Evolutionary conservation across 53 echinoderm and acorn worm species (phyloP).

Genomic region (Apostichopus leukothele): DNA sequence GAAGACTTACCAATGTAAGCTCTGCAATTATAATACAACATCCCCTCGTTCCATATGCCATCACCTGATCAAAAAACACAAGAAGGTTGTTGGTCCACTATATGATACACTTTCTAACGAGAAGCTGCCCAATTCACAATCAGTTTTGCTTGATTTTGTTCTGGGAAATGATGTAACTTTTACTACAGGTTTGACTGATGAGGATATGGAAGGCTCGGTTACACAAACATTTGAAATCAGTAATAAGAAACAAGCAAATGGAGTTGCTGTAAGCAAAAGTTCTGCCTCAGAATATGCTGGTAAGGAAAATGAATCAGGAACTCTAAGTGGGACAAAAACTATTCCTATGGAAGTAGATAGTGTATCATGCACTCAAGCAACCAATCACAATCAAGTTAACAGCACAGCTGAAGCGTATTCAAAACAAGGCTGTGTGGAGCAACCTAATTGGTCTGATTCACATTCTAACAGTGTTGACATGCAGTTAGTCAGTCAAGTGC

Average conservation of each 20-base stretch:
- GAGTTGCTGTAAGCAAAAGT: not conserved
- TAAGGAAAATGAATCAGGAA: not conserved
- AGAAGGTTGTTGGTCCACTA: not conserved
- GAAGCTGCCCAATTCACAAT: not conserved
- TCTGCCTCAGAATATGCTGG: not conserved
- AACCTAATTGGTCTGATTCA: no score
- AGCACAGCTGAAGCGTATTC: not conserved
- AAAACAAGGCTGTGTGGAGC: no score
- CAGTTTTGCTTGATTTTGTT: not conserved
- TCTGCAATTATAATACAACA: not conserved
- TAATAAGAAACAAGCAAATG: no score
- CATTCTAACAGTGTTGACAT: no score
- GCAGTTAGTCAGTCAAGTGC: no score
- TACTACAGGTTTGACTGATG: no score
- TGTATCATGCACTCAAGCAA: not conserved
- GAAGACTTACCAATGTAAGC: slow-evolving; percentile 7
- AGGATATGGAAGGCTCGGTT: no score
- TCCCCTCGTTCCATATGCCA: slow-evolving; percentile 13
- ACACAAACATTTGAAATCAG: no score
- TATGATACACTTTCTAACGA: not conserved
- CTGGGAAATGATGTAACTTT: not conserved
- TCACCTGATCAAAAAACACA: slow-evolving; percentile 3
- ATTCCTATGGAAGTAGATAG: not conserved
- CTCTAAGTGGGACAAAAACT: not conserved
- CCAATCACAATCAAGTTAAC: not conserved